A percentile compares a stretch with the other conserved stretches of the same genome.
These are phyloP conservation scores for Drosophila pallidifrons DNA, from an alignment of 1,140 invertebrate species.

Conservation along the genomic window DNA sequence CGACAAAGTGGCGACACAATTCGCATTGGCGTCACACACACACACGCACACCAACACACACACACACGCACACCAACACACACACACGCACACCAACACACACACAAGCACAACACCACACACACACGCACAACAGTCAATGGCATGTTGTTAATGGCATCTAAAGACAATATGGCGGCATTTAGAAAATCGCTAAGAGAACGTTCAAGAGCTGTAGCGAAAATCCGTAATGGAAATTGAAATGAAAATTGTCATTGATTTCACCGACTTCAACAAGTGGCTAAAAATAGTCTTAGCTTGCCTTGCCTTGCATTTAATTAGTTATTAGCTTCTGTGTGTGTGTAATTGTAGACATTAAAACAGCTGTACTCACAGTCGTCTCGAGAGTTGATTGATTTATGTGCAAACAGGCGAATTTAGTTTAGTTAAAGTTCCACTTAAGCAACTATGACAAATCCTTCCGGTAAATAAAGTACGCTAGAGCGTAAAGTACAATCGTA, in stretches of 20 bases:
- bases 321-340: background rate
- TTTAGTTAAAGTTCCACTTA: constrained; percentile 8
- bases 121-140: constrained; percentile 17
- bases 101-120: too few species aligned
- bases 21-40: constrained; percentile 44
- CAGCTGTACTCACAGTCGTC: background rate
- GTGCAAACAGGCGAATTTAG: background rate
- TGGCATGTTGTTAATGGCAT: constrained; percentile 51
- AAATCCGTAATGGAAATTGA: constrained; percentile 19
- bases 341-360: constrained; percentile 10
- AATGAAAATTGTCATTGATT: constrained; percentile 37
- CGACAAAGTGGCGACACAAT: constrained; percentile 39
- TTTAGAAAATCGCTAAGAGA: constrained; percentile 30
- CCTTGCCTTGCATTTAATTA: constrained; percentile 1
- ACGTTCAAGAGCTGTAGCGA: constrained; percentile 19
- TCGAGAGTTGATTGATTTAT: constrained; percentile 1
- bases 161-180: constrained; percentile 60
- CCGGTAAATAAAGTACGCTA: constrained; percentile 13
- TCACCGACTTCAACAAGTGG: constrained; percentile 38
- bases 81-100: too few species aligned
- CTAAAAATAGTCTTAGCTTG: constrained; percentile 15
- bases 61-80: too few species aligned
- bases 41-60: constrained; percentile 1
- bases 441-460: constrained; percentile 17
- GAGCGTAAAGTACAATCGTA: constrained; percentile 1